These are phyloP conservation scores for Callithrix jacchus DNA, from an alignment of 2,113 vertebrate genomes.

Conservation along the genomic window DNA sequence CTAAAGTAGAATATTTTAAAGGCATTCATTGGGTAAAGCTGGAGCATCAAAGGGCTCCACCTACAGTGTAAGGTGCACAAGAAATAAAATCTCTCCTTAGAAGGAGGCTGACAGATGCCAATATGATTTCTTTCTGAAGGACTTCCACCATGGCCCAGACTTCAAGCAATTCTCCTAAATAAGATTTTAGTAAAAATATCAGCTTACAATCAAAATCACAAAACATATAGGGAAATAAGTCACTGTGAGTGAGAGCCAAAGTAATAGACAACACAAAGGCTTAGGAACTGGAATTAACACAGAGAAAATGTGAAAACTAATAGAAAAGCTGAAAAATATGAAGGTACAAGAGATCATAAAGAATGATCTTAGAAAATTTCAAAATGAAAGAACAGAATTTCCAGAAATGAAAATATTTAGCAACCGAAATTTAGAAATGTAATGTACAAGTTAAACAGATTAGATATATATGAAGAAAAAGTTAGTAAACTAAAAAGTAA, in stretches of 20 bases:
- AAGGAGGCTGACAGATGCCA: not conserved
- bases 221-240: slow-evolving; percentile 3
- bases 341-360: not conserved
- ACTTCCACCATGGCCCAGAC: not conserved
- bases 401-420: slow-evolving; percentile 9
- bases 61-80: not conserved
- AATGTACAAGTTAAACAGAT: not conserved
- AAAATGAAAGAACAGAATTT: not conserved
- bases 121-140: not conserved
- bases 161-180: not conserved
- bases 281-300: not conserved
- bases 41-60: not conserved
- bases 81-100: not conserved
- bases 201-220: not conserved
- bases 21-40: not conserved
- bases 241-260: not conserved
- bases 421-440: not conserved
- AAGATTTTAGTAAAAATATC: not conserved
- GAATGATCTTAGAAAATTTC: not conserved
- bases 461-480: slow-evolving; percentile 1
- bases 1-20: not conserved
- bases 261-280: not conserved
- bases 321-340: not conserved
- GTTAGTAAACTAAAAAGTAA: not conserved
- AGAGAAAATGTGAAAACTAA: not conserved